Evolutionary conservation across 2,888 invertebrate species (phyloP).

Genomic region (Dendrolimus houi): DNA sequence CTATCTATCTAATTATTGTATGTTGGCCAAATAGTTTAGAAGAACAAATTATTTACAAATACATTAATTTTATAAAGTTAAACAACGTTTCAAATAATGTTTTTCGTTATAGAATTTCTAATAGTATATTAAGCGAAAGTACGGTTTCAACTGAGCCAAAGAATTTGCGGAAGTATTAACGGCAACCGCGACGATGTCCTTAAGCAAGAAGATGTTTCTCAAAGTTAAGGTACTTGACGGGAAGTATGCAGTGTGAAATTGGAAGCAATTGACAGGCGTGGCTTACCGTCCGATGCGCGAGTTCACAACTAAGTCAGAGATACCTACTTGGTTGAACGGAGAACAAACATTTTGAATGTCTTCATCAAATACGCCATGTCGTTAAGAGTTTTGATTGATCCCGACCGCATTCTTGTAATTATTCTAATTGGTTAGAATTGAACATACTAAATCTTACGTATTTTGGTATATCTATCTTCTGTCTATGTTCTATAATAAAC

Average conservation of each 20-base stretch:
- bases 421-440: not conserved
- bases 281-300: constrained; percentile 16
- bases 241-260: constrained; percentile 43
- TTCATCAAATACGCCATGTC: not conserved
- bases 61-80: too few species aligned
- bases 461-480: too few species aligned
- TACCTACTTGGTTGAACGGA: not conserved
- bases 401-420: not conserved
- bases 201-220: constrained; percentile 13
- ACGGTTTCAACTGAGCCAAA: not conserved
- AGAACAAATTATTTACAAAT: too few species aligned
- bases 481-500: too few species aligned
- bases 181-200: not conserved
- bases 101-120: too few species aligned
- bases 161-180: not conserved
- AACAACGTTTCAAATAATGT: too few species aligned
- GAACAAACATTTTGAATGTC: not conserved
- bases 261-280: constrained; percentile 33
- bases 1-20: too few species aligned
- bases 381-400: not conserved
- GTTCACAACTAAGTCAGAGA: constrained; percentile 8
- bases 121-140: too few species aligned
- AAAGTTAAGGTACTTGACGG: constrained; percentile 29
- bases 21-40: too few species aligned
- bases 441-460: too few species aligned